Evolutionary conservation across 2,797 vertebrate species (phyloP), one percentile per base, ranked within the genome.

Genomic region (Percopsis omiscomaycus): DNA sequence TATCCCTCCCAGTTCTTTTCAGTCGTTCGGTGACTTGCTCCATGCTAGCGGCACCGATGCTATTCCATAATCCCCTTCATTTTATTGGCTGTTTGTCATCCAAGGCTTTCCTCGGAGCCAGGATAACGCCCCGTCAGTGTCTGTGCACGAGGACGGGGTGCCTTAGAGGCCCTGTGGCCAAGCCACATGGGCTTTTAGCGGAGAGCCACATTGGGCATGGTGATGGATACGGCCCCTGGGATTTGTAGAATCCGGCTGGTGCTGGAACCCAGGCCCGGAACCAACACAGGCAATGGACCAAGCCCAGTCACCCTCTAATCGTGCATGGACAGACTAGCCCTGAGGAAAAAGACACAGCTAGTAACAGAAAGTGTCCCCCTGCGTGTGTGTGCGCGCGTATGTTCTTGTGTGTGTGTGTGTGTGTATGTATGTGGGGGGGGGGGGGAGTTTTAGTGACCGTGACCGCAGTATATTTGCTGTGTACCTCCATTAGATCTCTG

Each of bases 221-320:
- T 69, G 78, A 79, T 67, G 74, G 68, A 83, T 79, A 81, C 22
- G 63, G 66, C 82, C 74, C 46, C 11, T 69, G 80, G 85, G 82
- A 82, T 79, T 77, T 84, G 83, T 77, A 74, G 77, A 77, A 73
- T 69, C 79, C 69, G 74, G 81, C 73, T 66, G 56, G 79, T 52
- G 77, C 80, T 75, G 63, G 66, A 81, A 71, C 69, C 5, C 72
- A 66, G 70, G 66, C 73, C 75, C 68, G 86, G 82, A 89, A 80
- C 42, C 51, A 82, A 84, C 80, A 72, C 85, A 82, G 82, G 78
- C 80, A 60, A 56, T 82, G 81, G 88, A 86, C 81, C 47, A 86
- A 88, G 83, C 74, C 81, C 84, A 88, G 85, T 85, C 87, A 75
- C 74, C 85, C 74, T 85, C 71, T 88, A 90, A 91, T 90, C 89